Conservation (phyloP, 2,797 vertebrate genomes). For the Pempheris klunzingeri region DNA sequence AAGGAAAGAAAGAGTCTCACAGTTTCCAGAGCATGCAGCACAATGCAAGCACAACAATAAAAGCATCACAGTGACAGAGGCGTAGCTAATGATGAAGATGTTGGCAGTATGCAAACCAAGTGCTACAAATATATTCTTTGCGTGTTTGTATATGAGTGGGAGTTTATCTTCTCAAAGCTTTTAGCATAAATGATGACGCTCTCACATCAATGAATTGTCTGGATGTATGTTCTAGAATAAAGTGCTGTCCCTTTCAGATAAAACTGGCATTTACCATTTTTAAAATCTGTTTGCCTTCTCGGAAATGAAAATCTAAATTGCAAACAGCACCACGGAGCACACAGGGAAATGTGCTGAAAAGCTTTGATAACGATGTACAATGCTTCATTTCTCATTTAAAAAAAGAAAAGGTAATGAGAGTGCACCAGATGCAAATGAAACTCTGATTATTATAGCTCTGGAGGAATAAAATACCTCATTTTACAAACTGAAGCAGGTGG, state of each 20-base stretch:
- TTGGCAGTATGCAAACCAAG: conserved; percentile 79
- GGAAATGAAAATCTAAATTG: conserved; percentile 39
- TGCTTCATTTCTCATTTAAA: conserved; percentile 65
- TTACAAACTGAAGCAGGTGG: conserved; percentile 32
- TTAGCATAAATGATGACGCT: conserved; percentile 27
- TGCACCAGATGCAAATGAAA: conserved; percentile 65
- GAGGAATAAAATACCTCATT: conserved; percentile 53
- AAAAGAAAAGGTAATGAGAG: conserved; percentile 57
- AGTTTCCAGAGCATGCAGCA: conserved; percentile 40
- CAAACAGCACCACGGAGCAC: conserved; percentile 31
- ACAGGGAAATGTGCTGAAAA: conserved; percentile 52
- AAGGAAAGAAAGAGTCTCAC: conserved; percentile 29
- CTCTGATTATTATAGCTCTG: conserved; percentile 48
- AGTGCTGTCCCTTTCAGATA: conserved; percentile 19
- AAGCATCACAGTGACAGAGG: conserved; percentile 48
- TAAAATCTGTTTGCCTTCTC: conserved; percentile 19
- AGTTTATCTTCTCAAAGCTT: conserved; percentile 73
- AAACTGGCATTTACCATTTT: conserved; percentile 30
- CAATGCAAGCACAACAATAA: conserved; percentile 49
- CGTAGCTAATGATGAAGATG: conserved; percentile 40
- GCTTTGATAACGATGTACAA: conserved; percentile 73
- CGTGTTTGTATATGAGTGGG: conserved; percentile 22
- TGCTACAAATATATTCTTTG: conserved; percentile 68
- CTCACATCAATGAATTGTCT: conserved; percentile 26
- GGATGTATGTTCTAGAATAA: conserved; percentile 43